Base-by-base conservation (phyloP, 1,140 invertebrate genomes). In the Microplitis mediator region DNA sequence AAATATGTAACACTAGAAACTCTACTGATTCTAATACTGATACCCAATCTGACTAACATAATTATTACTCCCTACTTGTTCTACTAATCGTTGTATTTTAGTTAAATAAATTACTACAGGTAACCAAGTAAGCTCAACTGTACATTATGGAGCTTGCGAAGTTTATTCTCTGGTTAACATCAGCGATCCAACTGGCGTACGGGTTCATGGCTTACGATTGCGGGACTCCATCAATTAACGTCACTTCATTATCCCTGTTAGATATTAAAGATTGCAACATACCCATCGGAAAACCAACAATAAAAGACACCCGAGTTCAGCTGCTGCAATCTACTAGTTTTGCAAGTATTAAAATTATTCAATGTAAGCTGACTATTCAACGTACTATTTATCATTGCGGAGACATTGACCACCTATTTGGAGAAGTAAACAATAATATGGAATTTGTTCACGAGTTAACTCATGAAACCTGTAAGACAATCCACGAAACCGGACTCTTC, bases 341-440 rank as follows among this genome's bases (percentile, higher is more conserved):
- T n/a, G 0, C 14, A 31, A 4, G 36, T 3, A 45, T 36, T 9
- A 31, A 63, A 36, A 16, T 75, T 3, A 51, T 11, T 23, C 35
- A 72, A 67, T 72, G 69, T 58, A 60, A 62, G 50, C 8, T 71
- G 0, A 63, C 67, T 35, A 61, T 74, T 3, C 45, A 71, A 3
- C 56, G 64, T 0, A 68, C 54, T 0, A 64, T 72, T 34, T 61
- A 52, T 63, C 39, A 68, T 54, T 75, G 69, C 16, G 69, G 65
- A 32, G 68, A 72, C 64, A 13, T 35, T 16, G 67, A 56, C 1
- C 70, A 75, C 13, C 52, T 69, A 6, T 63, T 65, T 1, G 16
- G 58, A 2, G 69, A 69, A n/a, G 3, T 13, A n/a, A 68, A 71
- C 16, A 61, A 35, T 32, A 31, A 35, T 0, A 23, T 45, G 35